A percentile compares a stretch with the other conserved stretches of the same genome.
Conservation (phyloP, 2,113 vertebrate genomes). For the Mustela nigripes region DNA sequence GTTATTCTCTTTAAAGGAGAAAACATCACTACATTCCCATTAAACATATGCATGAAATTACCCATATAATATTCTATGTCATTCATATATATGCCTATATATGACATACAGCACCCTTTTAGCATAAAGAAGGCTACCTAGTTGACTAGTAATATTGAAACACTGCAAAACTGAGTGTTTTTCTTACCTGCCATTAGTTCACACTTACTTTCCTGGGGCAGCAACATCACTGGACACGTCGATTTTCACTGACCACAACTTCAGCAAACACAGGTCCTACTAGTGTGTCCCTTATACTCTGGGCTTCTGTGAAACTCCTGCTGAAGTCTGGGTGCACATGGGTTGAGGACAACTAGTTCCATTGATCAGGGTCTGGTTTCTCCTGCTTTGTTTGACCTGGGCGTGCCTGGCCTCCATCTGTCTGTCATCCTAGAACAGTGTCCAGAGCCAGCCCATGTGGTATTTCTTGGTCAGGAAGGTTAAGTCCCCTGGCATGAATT, state of each 20-base stretch:
- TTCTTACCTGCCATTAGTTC: slow-evolving; percentile 81
- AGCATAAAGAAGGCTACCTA: background rate
- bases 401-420: slow-evolving; percentile 52
- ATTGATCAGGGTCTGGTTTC: slow-evolving; percentile 19
- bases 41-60: background rate
- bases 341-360: background rate
- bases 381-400: slow-evolving; percentile 39
- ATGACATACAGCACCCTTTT: background rate
- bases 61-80: background rate
- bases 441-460: background rate
- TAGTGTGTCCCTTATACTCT: background rate
- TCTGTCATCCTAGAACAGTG: slow-evolving; percentile 44
- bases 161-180: background rate
- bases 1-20: background rate
- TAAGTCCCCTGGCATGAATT: background rate
- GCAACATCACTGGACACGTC: slow-evolving; percentile 22
- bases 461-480: background rate
- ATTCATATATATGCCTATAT: background rate
- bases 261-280: slow-evolving; percentile 17
- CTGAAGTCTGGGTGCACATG: background rate
- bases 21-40: background rate
- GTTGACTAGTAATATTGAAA: background rate
- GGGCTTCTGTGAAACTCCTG: background rate
- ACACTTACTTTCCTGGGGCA: background rate
- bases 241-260: slow-evolving; percentile 5